A percentile compares a stretch with the other conserved stretches of the same genome.
Evolutionary conservation across 2,888 invertebrate species (phyloP).

Genomic region (Baronia brevicornis): DNA sequence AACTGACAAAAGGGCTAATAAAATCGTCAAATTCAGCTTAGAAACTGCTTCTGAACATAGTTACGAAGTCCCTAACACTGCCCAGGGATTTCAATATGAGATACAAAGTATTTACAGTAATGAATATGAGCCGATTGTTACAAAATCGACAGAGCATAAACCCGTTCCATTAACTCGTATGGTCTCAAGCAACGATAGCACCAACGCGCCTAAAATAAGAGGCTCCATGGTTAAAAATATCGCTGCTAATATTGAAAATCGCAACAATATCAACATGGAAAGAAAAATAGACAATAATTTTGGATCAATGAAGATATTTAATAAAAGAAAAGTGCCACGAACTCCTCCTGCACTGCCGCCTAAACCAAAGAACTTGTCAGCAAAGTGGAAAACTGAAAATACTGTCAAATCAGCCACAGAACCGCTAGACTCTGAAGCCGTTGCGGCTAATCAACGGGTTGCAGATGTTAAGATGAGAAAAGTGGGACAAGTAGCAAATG

Average conservation of each 20-base stretch:
- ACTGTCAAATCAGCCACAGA: slow-evolving; percentile 56
- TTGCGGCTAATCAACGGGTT: slow-evolving; percentile 76
- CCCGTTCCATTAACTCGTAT: slow-evolving; percentile 47
- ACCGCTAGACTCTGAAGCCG: slow-evolving; percentile 73
- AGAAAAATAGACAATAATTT: slow-evolving; percentile 53
- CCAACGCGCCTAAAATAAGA: slow-evolving; percentile 57
- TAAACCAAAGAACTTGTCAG: slow-evolving; percentile 83
- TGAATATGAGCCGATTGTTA: slow-evolving; percentile 82
- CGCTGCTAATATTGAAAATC: slow-evolving; percentile 66
- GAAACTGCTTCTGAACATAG: slow-evolving; percentile 75
- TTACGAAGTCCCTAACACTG: slow-evolving; percentile 77
- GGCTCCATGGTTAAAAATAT: slow-evolving; percentile 70
- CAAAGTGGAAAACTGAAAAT: slow-evolving; percentile 77
- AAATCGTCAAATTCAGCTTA: slow-evolving; percentile 70
- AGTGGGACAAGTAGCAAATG: slow-evolving; percentile 69
- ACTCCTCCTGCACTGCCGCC: slow-evolving; percentile 86
- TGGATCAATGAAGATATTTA: slow-evolving; percentile 64
- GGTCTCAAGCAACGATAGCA: slow-evolving; percentile 40
- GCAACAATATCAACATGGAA: slow-evolving; percentile 62
- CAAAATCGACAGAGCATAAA: slow-evolving; percentile 55
- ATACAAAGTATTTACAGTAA: slow-evolving; percentile 83
- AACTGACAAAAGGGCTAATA: slow-evolving; percentile 63
- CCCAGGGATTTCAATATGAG: slow-evolving; percentile 70
- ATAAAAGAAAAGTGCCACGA: slow-evolving; percentile 76
- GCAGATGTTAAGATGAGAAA: slow-evolving; percentile 73